phyloP scores from a whole-genome alignment of 1,140 invertebrate genomes.

The Cyclargus thomasi region DNA sequence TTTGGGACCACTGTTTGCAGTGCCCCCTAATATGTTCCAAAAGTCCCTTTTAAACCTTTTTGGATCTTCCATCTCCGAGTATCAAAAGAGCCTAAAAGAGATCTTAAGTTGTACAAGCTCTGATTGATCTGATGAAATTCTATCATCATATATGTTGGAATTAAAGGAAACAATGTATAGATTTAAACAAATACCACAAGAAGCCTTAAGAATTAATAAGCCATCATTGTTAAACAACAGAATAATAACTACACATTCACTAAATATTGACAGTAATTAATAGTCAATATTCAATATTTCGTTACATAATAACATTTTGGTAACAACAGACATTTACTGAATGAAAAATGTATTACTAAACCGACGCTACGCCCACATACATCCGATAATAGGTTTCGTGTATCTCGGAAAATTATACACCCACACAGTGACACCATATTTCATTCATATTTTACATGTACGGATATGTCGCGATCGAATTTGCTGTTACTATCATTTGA shows the following conservation, averaged over 20 bases:
- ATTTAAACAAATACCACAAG: not conserved
- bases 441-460: constrained; percentile 1
- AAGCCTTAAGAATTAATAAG: not conserved
- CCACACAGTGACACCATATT: not conserved
- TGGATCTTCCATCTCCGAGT: not conserved
- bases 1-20: not conserved
- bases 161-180: not conserved
- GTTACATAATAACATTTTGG: not conserved
- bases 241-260: not conserved
- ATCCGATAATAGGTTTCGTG: constrained; percentile 12
- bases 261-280: not conserved
- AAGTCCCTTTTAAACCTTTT: not conserved
- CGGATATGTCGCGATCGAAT: not conserved
- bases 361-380: not conserved
- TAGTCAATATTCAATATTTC: not conserved
- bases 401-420: constrained; percentile 13
- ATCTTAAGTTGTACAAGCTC: not conserved
- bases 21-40: not conserved
- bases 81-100: too few relatives aligned
- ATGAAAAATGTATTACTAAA: constrained; percentile 5
- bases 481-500: not conserved
- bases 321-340: not conserved
- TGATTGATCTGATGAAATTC: too few relatives aligned
- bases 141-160: too few relatives aligned
- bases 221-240: not conserved